These are phyloP conservation scores for Drosophila pseudoobscura DNA, from an alignment of 1,140 invertebrate genomes.

Conservation along the genomic window DNA sequence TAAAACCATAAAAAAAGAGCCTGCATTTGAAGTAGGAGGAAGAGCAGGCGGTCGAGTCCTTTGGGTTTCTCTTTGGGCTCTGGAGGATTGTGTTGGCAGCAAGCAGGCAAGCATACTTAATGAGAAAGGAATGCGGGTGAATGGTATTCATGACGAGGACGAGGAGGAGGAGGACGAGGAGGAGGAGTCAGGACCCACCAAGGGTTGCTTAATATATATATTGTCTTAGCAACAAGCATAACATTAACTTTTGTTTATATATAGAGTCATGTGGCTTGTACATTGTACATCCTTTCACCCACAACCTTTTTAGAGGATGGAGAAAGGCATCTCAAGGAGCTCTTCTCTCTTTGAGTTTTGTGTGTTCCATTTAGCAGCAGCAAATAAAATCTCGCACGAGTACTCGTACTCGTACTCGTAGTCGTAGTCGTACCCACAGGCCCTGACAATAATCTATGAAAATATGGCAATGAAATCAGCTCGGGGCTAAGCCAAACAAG, in stretches of 20 bases:
- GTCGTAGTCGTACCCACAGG: neutral
- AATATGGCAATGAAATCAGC: slow-evolving; percentile 38
- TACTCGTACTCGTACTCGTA: too few species aligned
- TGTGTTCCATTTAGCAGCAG: too few species aligned
- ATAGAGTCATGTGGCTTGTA: slow-evolving; percentile 29
- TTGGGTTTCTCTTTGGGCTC: neutral
- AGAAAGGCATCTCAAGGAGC: too few species aligned
- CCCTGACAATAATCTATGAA: slow-evolving; percentile 28
- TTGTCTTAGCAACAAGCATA: slow-evolving; percentile 57
- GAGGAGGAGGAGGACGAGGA: too few species aligned
- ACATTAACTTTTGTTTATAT: slow-evolving; percentile 49
- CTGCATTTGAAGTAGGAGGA: slow-evolving; percentile 21
- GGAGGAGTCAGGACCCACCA: neutral
- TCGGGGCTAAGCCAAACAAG: slow-evolving; percentile 10
- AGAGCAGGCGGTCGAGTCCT: neutral
- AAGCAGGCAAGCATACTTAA: slow-evolving; percentile 55
- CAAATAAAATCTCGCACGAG: too few species aligned
- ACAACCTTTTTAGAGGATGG: slow-evolving; percentile 10
- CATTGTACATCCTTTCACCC: neutral
- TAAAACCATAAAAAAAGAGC: slow-evolving; percentile 50
- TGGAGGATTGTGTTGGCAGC: slow-evolving; percentile 7
- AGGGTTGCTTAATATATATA: slow-evolving; percentile 24
- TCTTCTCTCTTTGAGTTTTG: too few species aligned
- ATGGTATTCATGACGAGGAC: neutral
- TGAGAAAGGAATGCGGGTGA: slow-evolving; percentile 30